Percentiles rank a stretch among this genome's conserved stretches.
Conservation (phyloP, 2,113 vertebrate genomes). For the Solea senegalensis region DNA sequence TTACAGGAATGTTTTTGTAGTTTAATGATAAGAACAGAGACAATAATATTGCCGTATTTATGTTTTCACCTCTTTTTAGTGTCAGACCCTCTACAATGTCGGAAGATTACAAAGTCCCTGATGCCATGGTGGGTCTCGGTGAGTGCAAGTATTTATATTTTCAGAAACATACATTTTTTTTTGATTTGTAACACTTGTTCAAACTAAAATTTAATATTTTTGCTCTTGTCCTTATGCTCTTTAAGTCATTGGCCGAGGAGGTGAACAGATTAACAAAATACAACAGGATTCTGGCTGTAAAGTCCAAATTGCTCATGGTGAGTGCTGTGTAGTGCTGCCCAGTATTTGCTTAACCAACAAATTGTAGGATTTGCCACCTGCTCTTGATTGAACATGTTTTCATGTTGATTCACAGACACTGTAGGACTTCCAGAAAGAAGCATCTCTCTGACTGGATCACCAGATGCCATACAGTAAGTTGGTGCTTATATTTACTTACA, state of each 20-base stretch:
- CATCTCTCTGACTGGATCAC: slow-evolving; percentile 88
- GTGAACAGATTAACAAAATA: slow-evolving; percentile 96
- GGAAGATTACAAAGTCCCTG: slow-evolving; percentile 91
- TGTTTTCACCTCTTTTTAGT: slow-evolving; percentile 49
- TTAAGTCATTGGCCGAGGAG: slow-evolving; percentile 92
- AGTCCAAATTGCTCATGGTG: slow-evolving; percentile 94
- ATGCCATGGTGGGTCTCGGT: slow-evolving; percentile 95
- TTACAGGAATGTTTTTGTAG: background rate
- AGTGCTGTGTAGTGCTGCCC: slow-evolving; percentile 6
- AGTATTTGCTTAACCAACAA: background rate
- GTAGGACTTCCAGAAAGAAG: slow-evolving; percentile 89
- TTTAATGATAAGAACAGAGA: background rate
- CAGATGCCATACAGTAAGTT: slow-evolving; percentile 89
- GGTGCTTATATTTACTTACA: background rate
- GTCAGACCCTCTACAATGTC: slow-evolving; percentile 83
- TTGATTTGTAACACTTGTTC: background rate
- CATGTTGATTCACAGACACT: slow-evolving; percentile 80
- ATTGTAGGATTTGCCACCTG: background rate
- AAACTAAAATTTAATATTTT: slow-evolving; percentile 16
- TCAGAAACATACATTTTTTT: background rate
- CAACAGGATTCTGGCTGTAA: slow-evolving; percentile 96
- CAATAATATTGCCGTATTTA: background rate
- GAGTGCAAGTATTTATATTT: slow-evolving; percentile 75
- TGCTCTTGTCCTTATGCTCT: slow-evolving; percentile 12
- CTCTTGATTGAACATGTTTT: background rate